Conservation (phyloP, 2,888 invertebrate species). For the Timandra comae region DNA sequence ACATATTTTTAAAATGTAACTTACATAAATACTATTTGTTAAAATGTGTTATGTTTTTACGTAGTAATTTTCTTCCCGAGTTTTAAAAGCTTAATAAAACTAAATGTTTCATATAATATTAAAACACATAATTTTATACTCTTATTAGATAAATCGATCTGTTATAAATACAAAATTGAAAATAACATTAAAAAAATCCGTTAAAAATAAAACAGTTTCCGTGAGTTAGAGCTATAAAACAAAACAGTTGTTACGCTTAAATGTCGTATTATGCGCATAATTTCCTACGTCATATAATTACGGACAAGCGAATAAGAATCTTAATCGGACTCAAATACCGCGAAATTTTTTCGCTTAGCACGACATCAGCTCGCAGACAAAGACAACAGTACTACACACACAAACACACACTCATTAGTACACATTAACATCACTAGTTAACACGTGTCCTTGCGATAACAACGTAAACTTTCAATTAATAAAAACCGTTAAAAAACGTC, state of each 20-base stretch:
- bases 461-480: constrained; percentile 53
- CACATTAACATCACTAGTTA: constrained; percentile 70
- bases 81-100: no score
- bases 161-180: constrained; percentile 1
- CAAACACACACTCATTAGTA: constrained; percentile 61
- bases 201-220: neutral
- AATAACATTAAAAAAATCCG: neutral
- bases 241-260: constrained; percentile 9
- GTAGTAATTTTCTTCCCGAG: neutral
- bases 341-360: constrained; percentile 34
- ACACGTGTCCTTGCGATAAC: constrained; percentile 52
- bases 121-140: no score
- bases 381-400: constrained; percentile 55
- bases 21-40: neutral
- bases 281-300: constrained; percentile 16
- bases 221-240: constrained; percentile 4
- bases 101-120: no score
- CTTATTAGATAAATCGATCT: neutral
- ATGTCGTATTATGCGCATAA: constrained; percentile 18
- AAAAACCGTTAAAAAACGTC: constrained; percentile 16
- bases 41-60: neutral
- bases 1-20: no score
- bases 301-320: constrained; percentile 11
- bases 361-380: constrained; percentile 40
- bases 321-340: constrained; percentile 30